These are phyloP conservation scores for Scrobipalpa atriplicella DNA, from an alignment of 2,888 invertebrate species.

Conservation along the genomic window DNA sequence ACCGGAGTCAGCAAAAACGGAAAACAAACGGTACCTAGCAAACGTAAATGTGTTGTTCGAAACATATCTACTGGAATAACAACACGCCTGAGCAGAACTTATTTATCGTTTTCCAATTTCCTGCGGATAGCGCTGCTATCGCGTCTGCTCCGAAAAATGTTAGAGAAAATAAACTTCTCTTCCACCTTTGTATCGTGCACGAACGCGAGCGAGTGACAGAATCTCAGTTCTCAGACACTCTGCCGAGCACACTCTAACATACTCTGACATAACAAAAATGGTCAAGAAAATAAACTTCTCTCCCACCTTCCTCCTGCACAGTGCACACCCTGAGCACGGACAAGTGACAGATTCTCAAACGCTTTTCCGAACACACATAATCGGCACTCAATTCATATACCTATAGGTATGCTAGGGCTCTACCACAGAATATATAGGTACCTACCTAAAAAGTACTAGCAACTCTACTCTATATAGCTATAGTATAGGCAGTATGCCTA, in stretches of 20 bases:
- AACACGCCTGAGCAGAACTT: conserved; percentile 17
- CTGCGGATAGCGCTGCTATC: conserved; percentile 16
- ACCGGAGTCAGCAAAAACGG: background rate
- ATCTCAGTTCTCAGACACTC: background rate
- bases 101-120: conserved; percentile 25
- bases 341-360: background rate
- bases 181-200: background rate
- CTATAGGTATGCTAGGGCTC: too few species aligned
- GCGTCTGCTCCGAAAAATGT: conserved; percentile 15
- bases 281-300: conserved; percentile 8
- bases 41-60: conserved; percentile 12
- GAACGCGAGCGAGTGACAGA: background rate
- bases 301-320: background rate
- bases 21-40: background rate
- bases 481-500: too few species aligned
- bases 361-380: background rate
- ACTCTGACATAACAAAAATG: background rate
- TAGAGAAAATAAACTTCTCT: conserved; percentile 14
- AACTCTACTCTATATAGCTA: too few species aligned
- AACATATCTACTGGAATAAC: conserved; percentile 20
- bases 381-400: background rate
- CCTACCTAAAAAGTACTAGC: too few species aligned
- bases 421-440: too few species aligned
- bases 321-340: background rate
- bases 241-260: too few species aligned